Conservation (phyloP, 2,888 invertebrate species). For the Stegophylla sp. region DNA sequence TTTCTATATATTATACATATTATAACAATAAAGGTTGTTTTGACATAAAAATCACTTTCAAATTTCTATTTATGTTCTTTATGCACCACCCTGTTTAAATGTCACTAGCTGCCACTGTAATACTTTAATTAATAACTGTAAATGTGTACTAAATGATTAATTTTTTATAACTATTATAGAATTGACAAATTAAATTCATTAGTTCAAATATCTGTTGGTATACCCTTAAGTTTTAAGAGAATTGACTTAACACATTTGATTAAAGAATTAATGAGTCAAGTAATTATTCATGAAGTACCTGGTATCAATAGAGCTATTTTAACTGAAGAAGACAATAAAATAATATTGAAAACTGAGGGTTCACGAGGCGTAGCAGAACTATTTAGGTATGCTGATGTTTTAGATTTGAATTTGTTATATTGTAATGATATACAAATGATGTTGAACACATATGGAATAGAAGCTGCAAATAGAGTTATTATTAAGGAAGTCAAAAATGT, state of each 20-base stretch:
- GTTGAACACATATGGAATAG: slow-evolving; percentile 90
- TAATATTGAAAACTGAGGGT: slow-evolving; percentile 88
- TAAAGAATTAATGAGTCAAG: slow-evolving; percentile 73
- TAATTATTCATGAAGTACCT: slow-evolving; percentile 80
- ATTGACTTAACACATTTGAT: slow-evolving; percentile 80
- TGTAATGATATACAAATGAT: slow-evolving; percentile 94
- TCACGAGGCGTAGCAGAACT: slow-evolving; percentile 76
- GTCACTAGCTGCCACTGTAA: no score
- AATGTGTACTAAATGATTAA: no score
- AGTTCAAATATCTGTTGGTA: slow-evolving; percentile 82
- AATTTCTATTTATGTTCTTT: no score
- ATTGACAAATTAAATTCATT: slow-evolving; percentile 82
- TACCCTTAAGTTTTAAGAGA: slow-evolving; percentile 71
- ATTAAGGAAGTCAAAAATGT: slow-evolving; percentile 94
- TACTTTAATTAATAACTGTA: no score
- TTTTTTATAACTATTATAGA: slow-evolving; percentile 67
- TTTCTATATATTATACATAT: no score
- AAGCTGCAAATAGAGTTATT: slow-evolving; percentile 90
- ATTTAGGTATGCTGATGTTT: slow-evolving; percentile 78
- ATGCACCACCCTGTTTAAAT: no score
- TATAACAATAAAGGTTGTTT: no score
- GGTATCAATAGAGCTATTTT: slow-evolving; percentile 86
- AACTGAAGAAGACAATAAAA: slow-evolving; percentile 71
- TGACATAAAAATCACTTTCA: no score
- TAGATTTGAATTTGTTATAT: slow-evolving; percentile 84